phyloP scores from a whole-genome alignment of 2,113 vertebrate genomes.

The Hystrix brachyura region DNA sequence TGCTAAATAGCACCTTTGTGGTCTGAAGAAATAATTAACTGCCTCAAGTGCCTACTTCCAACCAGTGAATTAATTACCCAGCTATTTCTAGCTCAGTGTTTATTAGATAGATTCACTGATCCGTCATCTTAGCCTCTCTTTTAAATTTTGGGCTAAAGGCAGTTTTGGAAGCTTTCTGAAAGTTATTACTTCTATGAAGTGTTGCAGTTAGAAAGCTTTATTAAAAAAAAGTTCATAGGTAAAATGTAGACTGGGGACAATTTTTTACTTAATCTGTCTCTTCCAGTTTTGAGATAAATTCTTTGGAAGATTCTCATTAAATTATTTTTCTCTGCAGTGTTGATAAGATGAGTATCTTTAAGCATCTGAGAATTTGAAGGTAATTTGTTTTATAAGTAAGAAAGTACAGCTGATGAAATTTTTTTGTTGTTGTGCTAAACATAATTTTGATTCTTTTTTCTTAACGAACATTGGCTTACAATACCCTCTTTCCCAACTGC shows the following conservation, averaged over 20 bases:
- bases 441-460: conserved; percentile 30
- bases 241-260: neutral
- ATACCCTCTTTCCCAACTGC: neutral
- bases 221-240: neutral
- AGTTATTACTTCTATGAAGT: conserved; percentile 14
- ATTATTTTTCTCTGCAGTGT: conserved; percentile 21
- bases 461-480: conserved; percentile 48
- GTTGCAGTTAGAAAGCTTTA: conserved; percentile 3
- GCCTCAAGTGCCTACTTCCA: conserved; percentile 56
- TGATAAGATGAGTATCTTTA: neutral
- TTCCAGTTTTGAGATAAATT: conserved; percentile 38
- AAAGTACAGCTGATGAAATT: conserved; percentile 8
- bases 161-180: conserved; percentile 58
- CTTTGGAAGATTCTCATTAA: conserved; percentile 20
- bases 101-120: conserved; percentile 55
- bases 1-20: conserved; percentile 64
- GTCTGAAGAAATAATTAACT: conserved; percentile 70
- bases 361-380: neutral
- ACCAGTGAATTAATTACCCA: conserved; percentile 63
- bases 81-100: conserved; percentile 64
- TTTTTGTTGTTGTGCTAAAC: neutral
- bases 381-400: conserved; percentile 54
- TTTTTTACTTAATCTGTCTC: neutral
- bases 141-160: conserved; percentile 33
- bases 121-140: conserved; percentile 57